Evolutionary conservation across 2,888 invertebrate species (phyloP), one percentile per base, ranked within the genome.

Genomic region (Hedychridium roseum): DNA sequence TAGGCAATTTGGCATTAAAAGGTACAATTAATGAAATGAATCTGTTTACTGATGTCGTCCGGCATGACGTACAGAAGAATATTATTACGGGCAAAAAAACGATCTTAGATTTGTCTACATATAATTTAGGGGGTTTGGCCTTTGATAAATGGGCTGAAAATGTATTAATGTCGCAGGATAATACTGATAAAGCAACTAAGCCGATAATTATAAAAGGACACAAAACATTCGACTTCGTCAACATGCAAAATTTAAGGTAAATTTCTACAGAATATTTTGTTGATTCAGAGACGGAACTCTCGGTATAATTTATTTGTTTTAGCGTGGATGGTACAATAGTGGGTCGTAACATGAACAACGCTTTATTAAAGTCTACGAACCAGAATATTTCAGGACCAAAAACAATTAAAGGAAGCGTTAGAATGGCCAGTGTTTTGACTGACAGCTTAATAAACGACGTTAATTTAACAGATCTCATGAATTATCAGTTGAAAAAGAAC

Each of bases 21-120:
- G 76, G 79, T 0, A 67, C 61, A 3, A 76, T 86, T 12, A 86
- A 86, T 62, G 71, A 78, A 50, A 66, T 83, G 32, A 79, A 83
- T 72, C 71, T 86, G 17, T 66, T 74, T 9, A 75, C 74, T 5
- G 86, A 86, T 59, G 73, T 86, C 12, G 76, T 84, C 54, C 78
- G 80, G 31, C 73, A 76, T 37, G 81, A 82, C 52, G 50, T 50
- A 0, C 40, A 65, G 39, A 41, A 57, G 15, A 83, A 82, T 65
- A 62, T 76, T 2, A 68, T 85, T 1, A 81, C 78, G 1, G 82
- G 82, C 2, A 64, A 61, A 1, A 84, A 83, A 72, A 66, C 37
- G 27, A 68, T 83, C 23, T 36, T 70, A 3, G 71, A 74, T 41
- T 67, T 83, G n/a, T 57, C 59, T 12, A 74, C 80, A 0, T 67